Base-by-base conservation (phyloP, 2,113 vertebrate species). In the Melozone crissalis region DNA sequence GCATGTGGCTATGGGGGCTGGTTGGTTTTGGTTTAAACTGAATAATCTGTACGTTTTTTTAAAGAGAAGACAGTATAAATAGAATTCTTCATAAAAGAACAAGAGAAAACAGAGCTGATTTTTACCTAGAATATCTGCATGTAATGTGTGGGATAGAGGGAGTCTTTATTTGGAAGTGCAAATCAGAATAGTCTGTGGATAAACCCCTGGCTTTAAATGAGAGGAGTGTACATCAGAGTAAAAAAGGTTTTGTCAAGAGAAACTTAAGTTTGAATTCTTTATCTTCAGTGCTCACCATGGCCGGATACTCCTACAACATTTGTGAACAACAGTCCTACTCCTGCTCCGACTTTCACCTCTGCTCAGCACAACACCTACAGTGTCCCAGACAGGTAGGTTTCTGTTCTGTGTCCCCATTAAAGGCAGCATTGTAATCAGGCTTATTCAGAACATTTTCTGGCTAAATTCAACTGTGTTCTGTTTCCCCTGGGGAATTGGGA, bases 251-350 rank as follows among this genome's bases (percentile, higher is more conserved):
- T 72, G 47, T 63, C n/a, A 73, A 49, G 62, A 61, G 86, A 90
- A 92, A 84, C 9, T 67, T 37, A 71, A 87, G 16, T 83, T 89
- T 75, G 67, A n/a, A 62, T 75, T 91, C 33, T 92, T 87, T 61
- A 62, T 89, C 94, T 95, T 84, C 96, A 99, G 99, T 99, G 99
- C 55, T 99, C 99, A 59, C 99, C 99, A 0, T 99, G 99, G 99
- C 98, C 99, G 3, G 99, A 99, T 87, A 94, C 97, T 69, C 97
- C 97, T 61, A 98, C 98, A 54, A 97, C 99, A 67, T 99, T 98
- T 88, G 98, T 98, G 94, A 99, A 98, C 97, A 98, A 97, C 96
- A 98, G 98, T 92, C 98, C 99, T 89, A 97, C 98, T 95, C 97
- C 99, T 95, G 98, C 98, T 62, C 98, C 98, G 68, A 82, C 98